phyloP scores from a whole-genome alignment of 2,888 invertebrate species.

The Lepetodrilus schrolli region DNA sequence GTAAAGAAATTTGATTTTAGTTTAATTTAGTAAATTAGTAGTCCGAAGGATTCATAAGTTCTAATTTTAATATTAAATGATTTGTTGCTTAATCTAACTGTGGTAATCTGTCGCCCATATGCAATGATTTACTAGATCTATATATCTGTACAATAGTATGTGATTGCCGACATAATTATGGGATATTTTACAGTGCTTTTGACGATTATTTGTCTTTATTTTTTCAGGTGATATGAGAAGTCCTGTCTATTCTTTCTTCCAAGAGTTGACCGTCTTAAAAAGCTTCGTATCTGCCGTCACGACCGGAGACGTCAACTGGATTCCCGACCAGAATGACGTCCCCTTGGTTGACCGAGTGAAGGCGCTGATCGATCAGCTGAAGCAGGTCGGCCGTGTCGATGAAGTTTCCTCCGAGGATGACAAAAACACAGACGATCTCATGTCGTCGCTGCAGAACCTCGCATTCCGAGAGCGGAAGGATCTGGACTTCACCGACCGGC shows the following conservation, averaged over 20 bases:
- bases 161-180: no score
- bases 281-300: conserved; percentile 49
- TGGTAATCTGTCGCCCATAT: no score
- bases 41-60: no score
- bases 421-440: conserved; percentile 29
- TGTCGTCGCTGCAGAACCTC: conserved; percentile 36
- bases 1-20: no score
- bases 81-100: no score
- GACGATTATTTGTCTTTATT: no score
- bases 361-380: conserved; percentile 49
- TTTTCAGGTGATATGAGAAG: conserved; percentile 51
- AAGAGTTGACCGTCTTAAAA: conserved; percentile 49
- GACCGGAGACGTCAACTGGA: conserved; percentile 57
- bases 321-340: conserved; percentile 40
- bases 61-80: no score
- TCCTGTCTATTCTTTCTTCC: conserved; percentile 47
- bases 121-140: no score
- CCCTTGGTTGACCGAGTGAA: conserved; percentile 48
- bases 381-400: conserved; percentile 49
- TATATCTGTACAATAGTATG: no score
- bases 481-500: conserved; percentile 61
- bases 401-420: conserved; percentile 39
- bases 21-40: no score
- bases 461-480: conserved; percentile 51
- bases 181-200: no score